These are phyloP conservation scores for Ariolimax columbianus DNA, from an alignment of 2,888 invertebrate genomes.

Conservation along the genomic window DNA sequence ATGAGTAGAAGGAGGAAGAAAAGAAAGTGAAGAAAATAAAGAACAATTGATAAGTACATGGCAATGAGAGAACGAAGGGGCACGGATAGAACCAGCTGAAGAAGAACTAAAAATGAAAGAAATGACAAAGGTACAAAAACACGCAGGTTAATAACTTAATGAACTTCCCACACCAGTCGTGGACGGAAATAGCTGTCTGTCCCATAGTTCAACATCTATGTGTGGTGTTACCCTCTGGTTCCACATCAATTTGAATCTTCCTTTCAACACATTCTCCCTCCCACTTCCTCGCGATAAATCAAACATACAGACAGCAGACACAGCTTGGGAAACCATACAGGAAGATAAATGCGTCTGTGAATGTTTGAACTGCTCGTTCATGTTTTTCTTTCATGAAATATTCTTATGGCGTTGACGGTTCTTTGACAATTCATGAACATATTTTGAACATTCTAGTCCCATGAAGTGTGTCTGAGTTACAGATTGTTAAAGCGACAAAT, in stretches of 20 bases:
- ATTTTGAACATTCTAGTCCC: not conserved
- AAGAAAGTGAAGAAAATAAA: not conserved
- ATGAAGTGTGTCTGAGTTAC: not conserved
- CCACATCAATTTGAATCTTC: not conserved
- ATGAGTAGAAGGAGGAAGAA: not conserved
- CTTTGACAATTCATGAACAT: not conserved
- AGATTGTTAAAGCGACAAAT: too few species aligned
- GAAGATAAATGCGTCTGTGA: not conserved
- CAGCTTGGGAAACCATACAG: not conserved
- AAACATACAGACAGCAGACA: not conserved
- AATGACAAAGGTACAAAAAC: not conserved
- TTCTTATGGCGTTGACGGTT: not conserved
- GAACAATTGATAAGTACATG: not conserved
- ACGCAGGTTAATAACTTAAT: not conserved
- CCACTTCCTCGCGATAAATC: not conserved
- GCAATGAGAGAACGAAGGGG: not conserved
- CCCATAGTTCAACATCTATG: not conserved
- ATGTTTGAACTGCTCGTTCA: not conserved
- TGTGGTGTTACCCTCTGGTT: not conserved
- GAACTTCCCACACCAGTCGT: not conserved
- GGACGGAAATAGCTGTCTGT: slow-evolving; percentile 22
- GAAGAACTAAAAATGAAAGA: too few species aligned
- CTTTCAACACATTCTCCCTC: not conserved
- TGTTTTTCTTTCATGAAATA: not conserved
- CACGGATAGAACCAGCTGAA: not conserved